These are phyloP conservation scores for Dipus sagitta DNA, from an alignment of 2,797 vertebrate genomes.

Conservation along the genomic window DNA sequence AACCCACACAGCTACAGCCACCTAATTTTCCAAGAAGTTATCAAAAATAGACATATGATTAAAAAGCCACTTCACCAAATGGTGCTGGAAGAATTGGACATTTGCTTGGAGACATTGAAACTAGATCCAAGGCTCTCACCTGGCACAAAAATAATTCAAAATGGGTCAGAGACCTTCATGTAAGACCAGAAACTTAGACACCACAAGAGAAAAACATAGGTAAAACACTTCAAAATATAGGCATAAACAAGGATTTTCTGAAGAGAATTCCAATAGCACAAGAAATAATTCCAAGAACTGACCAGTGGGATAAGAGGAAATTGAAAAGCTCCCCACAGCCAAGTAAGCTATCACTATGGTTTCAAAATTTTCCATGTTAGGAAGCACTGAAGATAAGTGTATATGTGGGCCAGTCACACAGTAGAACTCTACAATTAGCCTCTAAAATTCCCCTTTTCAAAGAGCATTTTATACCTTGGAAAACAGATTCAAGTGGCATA, in stretches of 20 bases:
- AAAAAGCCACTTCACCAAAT: background rate
- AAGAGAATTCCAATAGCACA: background rate
- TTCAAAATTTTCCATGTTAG: slow-evolving; percentile 6
- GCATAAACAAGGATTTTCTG: background rate
- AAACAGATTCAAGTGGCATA: slow-evolving; percentile 7
- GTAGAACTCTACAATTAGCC: background rate
- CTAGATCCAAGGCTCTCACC: background rate
- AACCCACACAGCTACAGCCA: background rate
- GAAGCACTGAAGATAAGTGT: background rate
- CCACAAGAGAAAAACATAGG: background rate
- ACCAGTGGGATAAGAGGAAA: background rate
- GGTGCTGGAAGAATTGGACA: background rate
- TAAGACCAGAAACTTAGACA: background rate
- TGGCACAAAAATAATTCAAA: background rate
- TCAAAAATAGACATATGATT: background rate
- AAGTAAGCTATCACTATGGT: background rate
- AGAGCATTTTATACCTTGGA: background rate
- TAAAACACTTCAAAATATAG: background rate
- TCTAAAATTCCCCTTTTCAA: slow-evolving; percentile 35
- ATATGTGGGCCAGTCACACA: background rate
- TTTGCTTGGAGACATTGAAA: background rate
- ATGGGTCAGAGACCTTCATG: background rate
- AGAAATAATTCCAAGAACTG: background rate
- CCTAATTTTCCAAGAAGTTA: background rate
- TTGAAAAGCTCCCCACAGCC: background rate